These are phyloP conservation scores for Leptobrachium ailaonicum DNA, from an alignment of 2,113 vertebrate species.

Conservation along the genomic window DNA sequence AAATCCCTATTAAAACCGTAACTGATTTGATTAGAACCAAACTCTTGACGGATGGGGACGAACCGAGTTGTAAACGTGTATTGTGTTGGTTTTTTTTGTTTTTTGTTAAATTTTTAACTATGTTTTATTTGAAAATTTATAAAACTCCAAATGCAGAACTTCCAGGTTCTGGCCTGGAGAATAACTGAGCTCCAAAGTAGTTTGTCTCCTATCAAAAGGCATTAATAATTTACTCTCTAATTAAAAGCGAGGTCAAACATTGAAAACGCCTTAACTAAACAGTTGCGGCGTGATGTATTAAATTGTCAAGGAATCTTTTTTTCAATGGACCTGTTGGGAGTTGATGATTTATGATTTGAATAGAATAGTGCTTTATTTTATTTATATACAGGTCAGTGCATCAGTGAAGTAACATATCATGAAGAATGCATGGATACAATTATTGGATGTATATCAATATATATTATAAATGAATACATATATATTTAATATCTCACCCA, in stretches of 20 bases:
- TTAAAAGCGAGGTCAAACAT: conserved; percentile 86
- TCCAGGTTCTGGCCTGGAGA: conserved; percentile 63
- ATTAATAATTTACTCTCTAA: conserved; percentile 86
- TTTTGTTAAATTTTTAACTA: conserved; percentile 57
- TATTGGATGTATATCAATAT: background rate
- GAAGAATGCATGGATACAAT: background rate
- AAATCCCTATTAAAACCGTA: conserved; percentile 49
- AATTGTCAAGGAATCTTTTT: conserved; percentile 59
- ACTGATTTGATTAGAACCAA: conserved; percentile 42
- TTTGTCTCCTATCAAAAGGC: conserved; percentile 71
- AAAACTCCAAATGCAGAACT: conserved; percentile 62
- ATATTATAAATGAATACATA: background rate
- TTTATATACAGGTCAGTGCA: background rate
- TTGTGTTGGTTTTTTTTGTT: conserved; percentile 57
- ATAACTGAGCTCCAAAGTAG: conserved; percentile 61
- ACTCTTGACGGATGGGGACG: conserved; percentile 60
- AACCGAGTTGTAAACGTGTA: conserved; percentile 60
- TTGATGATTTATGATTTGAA: conserved; percentile 48
- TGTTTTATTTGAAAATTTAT: conserved; percentile 68
- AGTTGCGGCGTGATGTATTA: conserved; percentile 62
- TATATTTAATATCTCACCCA: background rate
- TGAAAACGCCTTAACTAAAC: conserved; percentile 73
- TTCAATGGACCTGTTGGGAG: conserved; percentile 60
- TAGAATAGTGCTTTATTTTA: background rate
- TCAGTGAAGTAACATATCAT: background rate